These are phyloP conservation scores for Casuarius casuarius DNA, from an alignment of 2,113 vertebrate genomes.

Conservation along the genomic window DNA sequence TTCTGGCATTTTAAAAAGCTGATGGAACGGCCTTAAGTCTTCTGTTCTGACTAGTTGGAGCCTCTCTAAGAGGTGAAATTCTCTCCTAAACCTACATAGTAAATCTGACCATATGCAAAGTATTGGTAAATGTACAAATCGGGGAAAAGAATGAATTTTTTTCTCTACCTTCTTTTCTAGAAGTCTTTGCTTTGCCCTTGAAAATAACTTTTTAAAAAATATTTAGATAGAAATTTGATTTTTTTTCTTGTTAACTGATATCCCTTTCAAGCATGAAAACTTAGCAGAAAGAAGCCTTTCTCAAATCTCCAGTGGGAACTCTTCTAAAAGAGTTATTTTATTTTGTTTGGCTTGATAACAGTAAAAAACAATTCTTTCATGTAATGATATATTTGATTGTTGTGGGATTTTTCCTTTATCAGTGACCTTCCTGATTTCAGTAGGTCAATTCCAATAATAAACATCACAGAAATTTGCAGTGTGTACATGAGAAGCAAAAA, in stretches of 20 bases:
- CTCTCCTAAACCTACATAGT: background rate
- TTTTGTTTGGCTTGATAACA: slow-evolving; percentile 5
- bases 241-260: background rate
- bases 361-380: background rate
- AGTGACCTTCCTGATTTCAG: background rate
- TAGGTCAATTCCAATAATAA: background rate
- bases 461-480: background rate
- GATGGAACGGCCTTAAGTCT: background rate
- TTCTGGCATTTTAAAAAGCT: background rate
- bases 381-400: background rate
- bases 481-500: background rate
- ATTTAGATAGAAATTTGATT: background rate
- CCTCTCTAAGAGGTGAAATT: background rate
- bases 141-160: background rate
- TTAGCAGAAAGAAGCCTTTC: background rate
- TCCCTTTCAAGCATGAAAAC: background rate
- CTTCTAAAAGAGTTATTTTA: background rate
- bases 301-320: background rate
- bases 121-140: background rate
- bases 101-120: background rate
- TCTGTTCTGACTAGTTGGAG: background rate
- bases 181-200: background rate
- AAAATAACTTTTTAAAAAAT: background rate
- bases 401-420: background rate
- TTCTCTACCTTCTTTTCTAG: background rate